A percentile compares a stretch with the other conserved stretches of the same genome.
Conservation (phyloP, 2,113 vertebrate genomes). For the Phalacrocorax carbo region DNA sequence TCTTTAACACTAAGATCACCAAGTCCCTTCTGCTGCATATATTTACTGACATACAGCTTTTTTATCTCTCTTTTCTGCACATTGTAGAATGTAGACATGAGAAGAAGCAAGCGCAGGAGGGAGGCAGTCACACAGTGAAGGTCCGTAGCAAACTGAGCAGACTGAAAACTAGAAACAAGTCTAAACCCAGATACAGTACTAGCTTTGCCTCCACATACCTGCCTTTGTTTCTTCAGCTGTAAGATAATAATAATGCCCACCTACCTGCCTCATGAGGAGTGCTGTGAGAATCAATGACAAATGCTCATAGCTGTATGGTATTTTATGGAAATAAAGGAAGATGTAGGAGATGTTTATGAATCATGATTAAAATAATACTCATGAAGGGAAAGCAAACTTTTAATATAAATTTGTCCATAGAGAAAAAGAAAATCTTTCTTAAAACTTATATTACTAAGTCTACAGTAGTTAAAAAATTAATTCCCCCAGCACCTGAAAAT, state of each 20-base stretch:
- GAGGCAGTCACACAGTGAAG: not conserved
- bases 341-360: not conserved
- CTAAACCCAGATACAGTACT: not conserved
- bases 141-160: not conserved
- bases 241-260: not conserved
- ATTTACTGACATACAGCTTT: not conserved
- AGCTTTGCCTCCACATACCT: not conserved
- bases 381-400: conserved; percentile 8
- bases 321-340: conserved; percentile 19
- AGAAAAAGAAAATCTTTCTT: not conserved
- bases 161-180: not conserved
- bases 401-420: not conserved
- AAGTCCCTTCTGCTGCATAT: not conserved
- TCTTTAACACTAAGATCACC: not conserved
- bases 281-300: not conserved
- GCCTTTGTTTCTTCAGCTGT: not conserved
- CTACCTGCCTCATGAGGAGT: not conserved
- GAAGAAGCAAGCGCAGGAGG: not conserved
- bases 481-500: conserved; percentile 1
- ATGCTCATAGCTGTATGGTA: not conserved
- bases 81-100: not conserved
- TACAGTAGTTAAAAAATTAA: conserved; percentile 41
- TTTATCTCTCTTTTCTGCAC: not conserved
- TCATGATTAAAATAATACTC: not conserved
- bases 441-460: conserved; percentile 12